Conservation (phyloP, 1,140 invertebrate species). For the Myzus persicae region DNA sequence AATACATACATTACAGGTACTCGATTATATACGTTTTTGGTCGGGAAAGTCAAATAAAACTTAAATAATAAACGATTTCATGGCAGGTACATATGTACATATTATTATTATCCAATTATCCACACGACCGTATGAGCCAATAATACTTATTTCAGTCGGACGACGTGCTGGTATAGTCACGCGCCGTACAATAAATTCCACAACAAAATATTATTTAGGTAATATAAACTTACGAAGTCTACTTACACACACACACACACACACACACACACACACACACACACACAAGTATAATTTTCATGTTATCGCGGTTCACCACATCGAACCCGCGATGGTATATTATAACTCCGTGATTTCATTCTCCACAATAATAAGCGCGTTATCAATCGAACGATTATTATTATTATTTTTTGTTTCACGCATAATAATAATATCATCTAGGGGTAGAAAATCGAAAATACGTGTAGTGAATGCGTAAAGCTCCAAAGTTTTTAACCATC, state of each 20-base stretch:
- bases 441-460: not conserved
- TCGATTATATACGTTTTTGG: not conserved
- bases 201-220: not conserved
- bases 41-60: not conserved
- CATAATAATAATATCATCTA: not conserved
- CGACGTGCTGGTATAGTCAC: not conserved
- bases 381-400: conserved; percentile 3
- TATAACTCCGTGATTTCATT: not conserved
- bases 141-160: not conserved
- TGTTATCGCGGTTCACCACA: not conserved
- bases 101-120: not conserved
- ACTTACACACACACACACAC: not conserved
- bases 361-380: not conserved
- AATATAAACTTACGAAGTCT: too few species aligned
- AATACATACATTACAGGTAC: not conserved
- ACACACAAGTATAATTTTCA: not conserved
- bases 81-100: not conserved
- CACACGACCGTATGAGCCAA: not conserved
- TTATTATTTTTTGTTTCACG: not conserved
- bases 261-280: too few species aligned
- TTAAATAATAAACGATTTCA: not conserved
- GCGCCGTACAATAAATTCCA: not conserved
- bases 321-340: not conserved
- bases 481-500: conserved; percentile 39
- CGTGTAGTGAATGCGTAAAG: not conserved